Evolutionary conservation across 1,140 invertebrate genomes (phyloP).

Genomic region (Akabosia matsudoensis): DNA sequence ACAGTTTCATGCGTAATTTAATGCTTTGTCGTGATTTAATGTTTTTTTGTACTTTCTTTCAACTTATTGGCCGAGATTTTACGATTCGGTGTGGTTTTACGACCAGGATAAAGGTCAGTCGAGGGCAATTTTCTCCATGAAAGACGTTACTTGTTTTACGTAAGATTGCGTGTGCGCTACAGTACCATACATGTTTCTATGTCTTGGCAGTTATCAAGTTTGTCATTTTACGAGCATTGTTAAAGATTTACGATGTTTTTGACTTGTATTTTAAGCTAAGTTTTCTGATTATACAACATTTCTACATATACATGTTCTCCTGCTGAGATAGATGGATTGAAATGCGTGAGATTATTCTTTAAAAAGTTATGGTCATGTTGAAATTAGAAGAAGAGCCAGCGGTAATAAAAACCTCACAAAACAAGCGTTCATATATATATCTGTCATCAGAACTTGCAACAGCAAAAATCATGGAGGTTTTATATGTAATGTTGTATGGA

Average conservation of each 20-base stretch:
- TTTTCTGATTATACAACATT: too few species aligned
- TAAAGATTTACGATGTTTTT: neutral
- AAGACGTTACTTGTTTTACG: neutral
- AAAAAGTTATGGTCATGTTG: too few species aligned
- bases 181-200: neutral
- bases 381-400: too few species aligned
- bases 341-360: too few species aligned
- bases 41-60: neutral
- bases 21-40: neutral
- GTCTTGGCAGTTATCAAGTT: neutral
- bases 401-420: too few species aligned
- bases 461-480: too few species aligned
- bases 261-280: too few species aligned
- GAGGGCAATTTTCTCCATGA: neutral
- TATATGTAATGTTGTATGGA: too few species aligned
- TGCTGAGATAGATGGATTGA: too few species aligned
- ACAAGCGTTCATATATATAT: too few species aligned
- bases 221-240: neutral
- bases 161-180: neutral
- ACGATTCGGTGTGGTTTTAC: neutral
- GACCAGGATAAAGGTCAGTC: neutral
- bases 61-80: neutral
- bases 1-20: neutral
- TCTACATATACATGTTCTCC: too few species aligned
- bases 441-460: too few species aligned